Percentiles rank a stretch among this genome's conserved stretches.
Evolutionary conservation across 2,797 vertebrate genomes (phyloP).

Genomic region (Euphonia xanthogaster): DNA sequence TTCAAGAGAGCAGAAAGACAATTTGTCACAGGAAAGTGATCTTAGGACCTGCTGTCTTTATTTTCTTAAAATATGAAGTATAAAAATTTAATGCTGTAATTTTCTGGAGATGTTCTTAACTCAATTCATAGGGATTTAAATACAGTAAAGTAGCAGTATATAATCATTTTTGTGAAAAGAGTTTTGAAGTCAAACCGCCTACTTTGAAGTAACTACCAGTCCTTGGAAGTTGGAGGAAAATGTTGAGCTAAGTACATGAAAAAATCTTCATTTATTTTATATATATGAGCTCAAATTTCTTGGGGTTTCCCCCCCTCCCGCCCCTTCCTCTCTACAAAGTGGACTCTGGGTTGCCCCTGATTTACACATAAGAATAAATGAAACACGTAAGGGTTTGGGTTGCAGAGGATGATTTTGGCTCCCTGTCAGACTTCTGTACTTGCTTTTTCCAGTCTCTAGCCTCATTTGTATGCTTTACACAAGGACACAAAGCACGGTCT

Average conservation of each 20-base stretch:
- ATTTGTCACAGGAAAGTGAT: constrained; percentile 61
- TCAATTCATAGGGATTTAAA: constrained; percentile 23
- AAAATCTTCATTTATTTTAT: not conserved
- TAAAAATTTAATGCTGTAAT: constrained; percentile 49
- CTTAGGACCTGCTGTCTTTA: constrained; percentile 42
- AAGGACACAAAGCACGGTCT: not conserved
- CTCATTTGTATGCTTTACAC: not conserved
- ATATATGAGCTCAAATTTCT: not conserved
- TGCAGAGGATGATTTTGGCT: not conserved
- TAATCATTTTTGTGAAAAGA: not conserved
- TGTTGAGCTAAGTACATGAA: not conserved
- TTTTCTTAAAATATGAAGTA: constrained; percentile 1
- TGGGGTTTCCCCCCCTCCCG: fast-evolving
- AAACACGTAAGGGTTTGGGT: not conserved
- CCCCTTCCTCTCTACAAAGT: not conserved
- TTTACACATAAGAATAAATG: not conserved
- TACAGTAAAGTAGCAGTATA: not conserved
- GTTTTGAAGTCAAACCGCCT: not conserved
- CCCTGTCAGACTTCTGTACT: not conserved
- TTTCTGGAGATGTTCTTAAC: constrained; percentile 37
- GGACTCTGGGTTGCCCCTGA: not conserved
- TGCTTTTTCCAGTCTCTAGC: not conserved
- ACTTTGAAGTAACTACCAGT: not conserved
- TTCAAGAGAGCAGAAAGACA: constrained; percentile 39
- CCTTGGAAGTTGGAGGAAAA: not conserved